Conservation (phyloP, 2,888 invertebrate species). For the Dioctria rufipes region DNA sequence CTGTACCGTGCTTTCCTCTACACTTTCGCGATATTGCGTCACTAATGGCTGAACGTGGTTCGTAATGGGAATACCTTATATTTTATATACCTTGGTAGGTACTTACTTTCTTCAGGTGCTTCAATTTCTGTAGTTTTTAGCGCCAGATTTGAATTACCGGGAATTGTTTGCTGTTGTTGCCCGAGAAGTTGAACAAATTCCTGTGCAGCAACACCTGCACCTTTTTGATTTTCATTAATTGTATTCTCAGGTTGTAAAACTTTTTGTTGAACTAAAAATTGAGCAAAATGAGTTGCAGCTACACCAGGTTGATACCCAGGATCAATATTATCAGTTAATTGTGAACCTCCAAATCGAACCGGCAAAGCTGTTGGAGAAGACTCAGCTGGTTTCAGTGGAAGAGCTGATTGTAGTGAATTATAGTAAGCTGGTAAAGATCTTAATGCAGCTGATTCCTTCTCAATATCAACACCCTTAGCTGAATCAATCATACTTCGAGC, state of each 20-base stretch:
- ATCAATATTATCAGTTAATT: not conserved
- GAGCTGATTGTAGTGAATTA: not conserved
- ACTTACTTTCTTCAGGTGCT: not conserved
- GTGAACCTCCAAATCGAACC: not conserved
- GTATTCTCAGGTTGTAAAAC: constrained; percentile 23
- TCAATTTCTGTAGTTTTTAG: not conserved
- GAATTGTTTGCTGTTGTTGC: constrained; percentile 11
- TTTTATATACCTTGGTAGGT: not conserved
- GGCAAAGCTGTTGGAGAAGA: not conserved
- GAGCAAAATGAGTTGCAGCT: constrained; percentile 21
- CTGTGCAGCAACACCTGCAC: constrained; percentile 18
- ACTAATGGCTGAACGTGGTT: no score
- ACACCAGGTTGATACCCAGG: constrained; percentile 7
- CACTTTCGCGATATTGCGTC: no score
- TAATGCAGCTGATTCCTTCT: constrained; percentile 12
- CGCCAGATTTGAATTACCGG: not conserved
- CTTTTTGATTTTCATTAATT: not conserved
- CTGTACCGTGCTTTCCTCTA: no score
- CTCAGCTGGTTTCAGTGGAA: not conserved
- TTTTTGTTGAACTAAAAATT: constrained; percentile 40
- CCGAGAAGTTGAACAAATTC: constrained; percentile 64
- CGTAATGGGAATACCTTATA: no score
- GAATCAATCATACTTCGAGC: constrained; percentile 59
- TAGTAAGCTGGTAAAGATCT: not conserved
- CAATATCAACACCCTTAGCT: not conserved